Evolutionary conservation across 2,113 vertebrate species (phyloP), one percentile per base, ranked within the genome.

Genomic region (Dipodomys stephensi): DNA sequence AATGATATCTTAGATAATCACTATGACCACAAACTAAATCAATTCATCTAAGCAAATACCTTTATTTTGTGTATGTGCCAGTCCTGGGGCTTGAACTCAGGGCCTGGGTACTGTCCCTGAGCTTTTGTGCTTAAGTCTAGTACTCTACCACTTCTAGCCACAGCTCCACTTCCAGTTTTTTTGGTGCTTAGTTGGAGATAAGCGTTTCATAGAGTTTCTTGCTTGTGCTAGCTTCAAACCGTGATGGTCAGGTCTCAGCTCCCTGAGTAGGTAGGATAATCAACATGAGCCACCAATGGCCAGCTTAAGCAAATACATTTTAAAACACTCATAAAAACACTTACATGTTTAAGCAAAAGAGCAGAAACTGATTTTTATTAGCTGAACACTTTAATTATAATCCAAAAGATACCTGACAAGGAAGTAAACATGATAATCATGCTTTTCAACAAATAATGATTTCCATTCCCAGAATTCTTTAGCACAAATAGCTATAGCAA

Each of bases 351-450:
- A 82, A 92, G 49, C 25, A 85, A 11, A 85, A 53, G 13, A 74
- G 28, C 4, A 60, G 7, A 90, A 78, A 23, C 39, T 72, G 71
- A 39, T 4, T 64, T 4, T 53, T 73, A 79, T 60, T 72, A 64
- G 44, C 27, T 68, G 72, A 85, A 91, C 23, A 83, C 80, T 87
- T 93, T 77, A 88, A 88, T 83, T 88, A 89, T 89, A 77, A 76
- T 76, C 22, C 73, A 2, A 3, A 80, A 82, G 62, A 35, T 81
- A 73, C 46, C 90, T 72, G 49, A 80, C 12, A 93, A 76, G 39
- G 49, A 80, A 18, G 57, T 83, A 87, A 91, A 91, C 35, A 83
- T 53, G 9, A 76, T 72, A 90, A 46, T 80, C 32, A 57, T 35
- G 76, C 23, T 91, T 88, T 94, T 92, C 4, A 84, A 71, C 25